Percentiles rank a stretch among this genome's conserved stretches.
Conservation (phyloP, 2,888 invertebrate genomes). For the Lamellibrachia columna region DNA sequence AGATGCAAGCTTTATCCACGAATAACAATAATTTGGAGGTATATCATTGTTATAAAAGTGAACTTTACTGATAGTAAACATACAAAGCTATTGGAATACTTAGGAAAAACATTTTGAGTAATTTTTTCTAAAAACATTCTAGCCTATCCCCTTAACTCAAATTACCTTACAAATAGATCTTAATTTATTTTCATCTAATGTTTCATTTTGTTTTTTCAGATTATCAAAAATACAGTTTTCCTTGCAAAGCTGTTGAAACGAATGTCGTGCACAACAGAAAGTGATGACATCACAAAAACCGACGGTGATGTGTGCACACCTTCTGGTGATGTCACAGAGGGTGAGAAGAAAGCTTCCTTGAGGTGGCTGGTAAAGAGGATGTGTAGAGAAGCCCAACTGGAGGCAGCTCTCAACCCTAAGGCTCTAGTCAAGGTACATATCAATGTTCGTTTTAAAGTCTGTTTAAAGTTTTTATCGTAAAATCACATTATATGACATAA, state of each 20-base stretch:
- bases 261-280: slow-evolving; percentile 25
- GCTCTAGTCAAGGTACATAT: slow-evolving; percentile 74
- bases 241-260: slow-evolving; percentile 70
- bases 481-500: too few species aligned
- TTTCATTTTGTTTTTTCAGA: slow-evolving; percentile 7
- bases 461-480: too few species aligned
- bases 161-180: background rate
- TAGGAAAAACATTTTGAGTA: too few species aligned
- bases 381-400: slow-evolving; percentile 80
- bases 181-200: background rate
- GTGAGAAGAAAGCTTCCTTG: slow-evolving; percentile 39
- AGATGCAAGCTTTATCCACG: too few species aligned
- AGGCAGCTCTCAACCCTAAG: slow-evolving; percentile 78
- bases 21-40: too few species aligned
- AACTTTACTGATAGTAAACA: too few species aligned
- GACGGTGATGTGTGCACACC: slow-evolving; percentile 30
- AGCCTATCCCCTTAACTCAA: too few species aligned
- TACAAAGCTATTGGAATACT: too few species aligned
- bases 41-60: too few species aligned
- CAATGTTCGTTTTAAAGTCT: slow-evolving; percentile 56
- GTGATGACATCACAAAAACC: slow-evolving; percentile 24
- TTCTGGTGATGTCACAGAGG: slow-evolving; percentile 33
- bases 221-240: slow-evolving; percentile 75
- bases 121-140: too few species aligned
- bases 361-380: slow-evolving; percentile 73